Conservation (phyloP, 2,797 vertebrate species). For the Columba guinea region DNA sequence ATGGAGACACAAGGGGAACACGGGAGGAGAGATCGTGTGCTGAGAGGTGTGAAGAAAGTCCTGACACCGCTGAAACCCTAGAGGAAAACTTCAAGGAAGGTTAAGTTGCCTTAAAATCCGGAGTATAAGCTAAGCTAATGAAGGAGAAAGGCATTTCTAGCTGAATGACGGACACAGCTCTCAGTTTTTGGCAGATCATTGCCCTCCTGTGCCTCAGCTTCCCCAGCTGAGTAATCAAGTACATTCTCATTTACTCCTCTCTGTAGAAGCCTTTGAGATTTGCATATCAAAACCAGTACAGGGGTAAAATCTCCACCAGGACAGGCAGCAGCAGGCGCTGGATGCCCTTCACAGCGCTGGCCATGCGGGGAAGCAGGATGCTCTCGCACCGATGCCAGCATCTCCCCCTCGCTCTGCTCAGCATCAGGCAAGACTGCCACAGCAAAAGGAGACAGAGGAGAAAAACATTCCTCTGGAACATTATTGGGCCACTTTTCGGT, state of each 20-base stretch:
- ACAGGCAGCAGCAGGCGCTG: not conserved
- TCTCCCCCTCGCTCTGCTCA: not conserved
- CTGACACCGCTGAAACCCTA: not conserved
- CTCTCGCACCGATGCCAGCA: not conserved
- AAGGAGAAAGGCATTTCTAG: not conserved
- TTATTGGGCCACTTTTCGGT: slow-evolving; percentile 20
- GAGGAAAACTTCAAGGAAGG: not conserved
- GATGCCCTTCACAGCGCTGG: not conserved
- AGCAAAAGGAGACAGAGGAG: not conserved
- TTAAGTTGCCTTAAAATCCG: not conserved
- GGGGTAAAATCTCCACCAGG: not conserved
- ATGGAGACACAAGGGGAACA: not conserved
- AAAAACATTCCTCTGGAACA: not conserved
- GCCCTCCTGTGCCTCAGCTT: not conserved
- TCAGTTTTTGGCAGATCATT: not conserved
- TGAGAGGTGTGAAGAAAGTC: not conserved
- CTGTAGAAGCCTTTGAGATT: not conserved
- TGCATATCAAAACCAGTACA: rapidly evolving
- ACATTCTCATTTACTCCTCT: not conserved
- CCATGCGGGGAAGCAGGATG: not conserved
- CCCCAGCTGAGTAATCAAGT: not conserved
- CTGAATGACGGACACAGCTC: not conserved
- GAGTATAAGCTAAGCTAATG: not conserved
- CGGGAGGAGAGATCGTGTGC: rapidly evolving
- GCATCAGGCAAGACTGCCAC: not conserved